Conservation (phyloP, 2,113 vertebrate species). For the Pionites leucogaster region DNA sequence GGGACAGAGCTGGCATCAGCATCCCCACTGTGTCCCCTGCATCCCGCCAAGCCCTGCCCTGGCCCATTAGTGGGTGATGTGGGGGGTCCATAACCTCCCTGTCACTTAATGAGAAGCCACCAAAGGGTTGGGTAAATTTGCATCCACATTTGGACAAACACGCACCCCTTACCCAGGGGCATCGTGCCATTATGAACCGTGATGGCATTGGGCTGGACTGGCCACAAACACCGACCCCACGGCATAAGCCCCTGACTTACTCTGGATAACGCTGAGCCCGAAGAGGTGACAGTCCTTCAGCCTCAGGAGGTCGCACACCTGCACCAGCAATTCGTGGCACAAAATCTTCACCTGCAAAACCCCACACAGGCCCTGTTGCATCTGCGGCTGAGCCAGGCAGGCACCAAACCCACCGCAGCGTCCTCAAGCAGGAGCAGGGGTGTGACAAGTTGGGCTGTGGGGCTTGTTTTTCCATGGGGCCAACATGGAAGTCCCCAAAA, state of each 20-base stretch:
- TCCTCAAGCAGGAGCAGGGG: fast-evolving
- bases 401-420: fast-evolving
- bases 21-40: background rate
- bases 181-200: fast-evolving
- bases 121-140: background rate
- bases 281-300: conserved; percentile 97
- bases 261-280: conserved; percentile 97
- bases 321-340: conserved; percentile 93
- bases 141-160: background rate
- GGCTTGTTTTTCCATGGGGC: background rate
- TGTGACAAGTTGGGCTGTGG: background rate
- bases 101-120: fast-evolving
- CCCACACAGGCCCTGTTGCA: fast-evolving
- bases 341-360: conserved; percentile 90
- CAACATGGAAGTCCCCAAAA: background rate
- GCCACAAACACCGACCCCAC: fast-evolving
- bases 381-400: background rate
- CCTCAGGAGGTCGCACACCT: conserved; percentile 95
- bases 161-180: fast-evolving
- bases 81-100: background rate
- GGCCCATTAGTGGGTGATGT: fast-evolving
- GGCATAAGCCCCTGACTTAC: conserved; percentile 72
- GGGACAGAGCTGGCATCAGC: conserved; percentile 18
- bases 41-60: background rate
- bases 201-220: background rate